Base-by-base conservation (phyloP, 2,888 invertebrate species). In the Thera obeliscata region DNA sequence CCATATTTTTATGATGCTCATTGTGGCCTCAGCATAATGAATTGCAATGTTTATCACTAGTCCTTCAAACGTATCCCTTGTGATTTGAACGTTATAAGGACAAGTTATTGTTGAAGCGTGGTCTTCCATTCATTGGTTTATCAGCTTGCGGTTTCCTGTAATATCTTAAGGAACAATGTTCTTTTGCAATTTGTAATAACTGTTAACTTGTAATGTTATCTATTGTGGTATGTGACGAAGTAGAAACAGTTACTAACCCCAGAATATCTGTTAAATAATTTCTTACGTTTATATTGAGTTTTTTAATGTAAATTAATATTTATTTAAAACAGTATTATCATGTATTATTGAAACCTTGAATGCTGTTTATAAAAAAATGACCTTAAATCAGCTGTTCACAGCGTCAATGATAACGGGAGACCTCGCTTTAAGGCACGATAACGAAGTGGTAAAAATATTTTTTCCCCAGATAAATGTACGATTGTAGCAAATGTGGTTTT, bases 401-500 rank as follows among this genome's bases (percentile, higher is more conserved):
- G 63, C 75, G 74, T 76, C 75, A 73, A 66, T 61, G 76, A 80
- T 81, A 69, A 63, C 65, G 65, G 63, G 64, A 69, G 76, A 74
- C 79, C 77, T 77, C 76, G 75, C 75, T 71, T 56, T 73, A 74
- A 72, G 74, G 74, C 59, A 56, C 64, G 71, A 72, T 71, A 70
- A 67, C 62, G 61, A 46, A 61, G 38, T 63, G 57, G 59, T 72
- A 52, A 66, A 73, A 72, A 71, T 71, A 70, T 69, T 65, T 22
- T 76, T 79, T 80, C 66, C 80, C 76, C 79, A 88, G 86, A 84
- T 85, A 87, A 85, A 71, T 81, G 84, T 81, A 82, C 79, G 82
- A 77, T 78, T 77, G 82, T 84, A 85, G 85, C 88, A 87, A 88
- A 89, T 92, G 90, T 91, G 90, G 90, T 89, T 86, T 83, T 89